These are phyloP conservation scores for Chaetodon auriga DNA, from an alignment of 2,113 vertebrate genomes.

Conservation along the genomic window DNA sequence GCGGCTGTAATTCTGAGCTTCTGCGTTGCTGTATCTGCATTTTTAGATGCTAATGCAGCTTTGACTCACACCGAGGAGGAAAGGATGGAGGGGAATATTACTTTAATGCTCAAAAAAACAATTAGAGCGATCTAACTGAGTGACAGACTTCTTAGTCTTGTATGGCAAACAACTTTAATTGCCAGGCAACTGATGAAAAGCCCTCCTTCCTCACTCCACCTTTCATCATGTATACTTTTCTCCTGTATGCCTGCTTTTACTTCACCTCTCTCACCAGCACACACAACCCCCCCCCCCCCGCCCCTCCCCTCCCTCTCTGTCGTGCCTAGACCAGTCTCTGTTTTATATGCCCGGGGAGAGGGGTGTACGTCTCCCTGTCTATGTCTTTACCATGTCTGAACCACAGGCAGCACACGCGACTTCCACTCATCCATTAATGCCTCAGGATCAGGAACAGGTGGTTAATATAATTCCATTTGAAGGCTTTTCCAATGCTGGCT, in stretches of 20 bases:
- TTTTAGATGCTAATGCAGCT: not conserved
- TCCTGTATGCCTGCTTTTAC: not conserved
- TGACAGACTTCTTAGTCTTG: not conserved
- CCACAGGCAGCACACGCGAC: conserved; percentile 73
- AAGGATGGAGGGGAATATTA: not conserved
- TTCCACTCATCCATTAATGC: conserved; percentile 73
- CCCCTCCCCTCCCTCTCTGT: conserved; percentile 16
- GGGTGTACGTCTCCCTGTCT: conserved; percentile 34
- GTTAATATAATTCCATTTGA: conserved; percentile 71
- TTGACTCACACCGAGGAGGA: not conserved
- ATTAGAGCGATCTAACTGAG: not conserved
- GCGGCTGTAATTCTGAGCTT: conserved; percentile 19
- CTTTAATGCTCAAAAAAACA: not conserved
- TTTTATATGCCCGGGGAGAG: conserved; percentile 60
- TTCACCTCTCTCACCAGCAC: conserved; percentile 14
- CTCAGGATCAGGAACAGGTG: conserved; percentile 78
- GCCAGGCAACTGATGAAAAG: conserved; percentile 7
- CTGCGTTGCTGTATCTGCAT: not conserved
- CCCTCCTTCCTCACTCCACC: not conserved
- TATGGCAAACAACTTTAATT: conserved; percentile 34
- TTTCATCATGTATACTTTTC: conserved; percentile 28
- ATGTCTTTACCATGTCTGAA: conserved; percentile 69
- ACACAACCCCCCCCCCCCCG: conserved; percentile 3
- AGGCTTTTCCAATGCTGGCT: conserved; percentile 54
- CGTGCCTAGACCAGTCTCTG: conserved; percentile 54